phyloP scores from a whole-genome alignment of 2,797 vertebrate genomes.

The Moxostoma hubbsi region DNA sequence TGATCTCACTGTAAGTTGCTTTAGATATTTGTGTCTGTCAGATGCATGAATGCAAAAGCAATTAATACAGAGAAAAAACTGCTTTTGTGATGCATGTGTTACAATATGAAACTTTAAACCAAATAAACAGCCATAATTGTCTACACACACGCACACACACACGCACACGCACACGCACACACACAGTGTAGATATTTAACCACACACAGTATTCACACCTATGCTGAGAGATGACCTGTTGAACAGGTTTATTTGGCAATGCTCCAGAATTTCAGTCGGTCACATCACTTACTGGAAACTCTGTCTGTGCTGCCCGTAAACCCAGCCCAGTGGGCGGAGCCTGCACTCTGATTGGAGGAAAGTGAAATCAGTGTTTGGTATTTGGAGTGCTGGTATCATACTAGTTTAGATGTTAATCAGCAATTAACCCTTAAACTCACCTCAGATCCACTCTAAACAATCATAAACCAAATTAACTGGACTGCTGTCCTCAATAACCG shows the following conservation, averaged over 20 bases:
- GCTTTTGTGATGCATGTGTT: no score
- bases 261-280: conserved; percentile 10
- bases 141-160: no score
- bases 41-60: no score
- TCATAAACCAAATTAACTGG: background rate
- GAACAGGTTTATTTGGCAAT: conserved; percentile 52
- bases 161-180: background rate
- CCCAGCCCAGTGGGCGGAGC: conserved; percentile 12
- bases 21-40: no score
- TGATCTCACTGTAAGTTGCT: no score
- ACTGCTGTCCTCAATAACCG: background rate
- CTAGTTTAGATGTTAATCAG: background rate
- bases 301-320: conserved; percentile 43
- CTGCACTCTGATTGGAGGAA: background rate
- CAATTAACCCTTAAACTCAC: background rate
- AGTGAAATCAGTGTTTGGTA: background rate
- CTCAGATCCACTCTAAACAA: background rate
- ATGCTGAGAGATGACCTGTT: conserved; percentile 51
- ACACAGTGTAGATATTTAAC: background rate
- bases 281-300: conserved; percentile 54
- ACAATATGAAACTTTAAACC: no score
- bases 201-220: conserved; percentile 20
- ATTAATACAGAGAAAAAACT: no score
- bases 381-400: background rate
- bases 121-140: no score